A percentile compares a stretch with the other conserved stretches of the same genome.
phyloP scores from a whole-genome alignment of 2,113 vertebrate genomes.

The Scomber colias region DNA sequence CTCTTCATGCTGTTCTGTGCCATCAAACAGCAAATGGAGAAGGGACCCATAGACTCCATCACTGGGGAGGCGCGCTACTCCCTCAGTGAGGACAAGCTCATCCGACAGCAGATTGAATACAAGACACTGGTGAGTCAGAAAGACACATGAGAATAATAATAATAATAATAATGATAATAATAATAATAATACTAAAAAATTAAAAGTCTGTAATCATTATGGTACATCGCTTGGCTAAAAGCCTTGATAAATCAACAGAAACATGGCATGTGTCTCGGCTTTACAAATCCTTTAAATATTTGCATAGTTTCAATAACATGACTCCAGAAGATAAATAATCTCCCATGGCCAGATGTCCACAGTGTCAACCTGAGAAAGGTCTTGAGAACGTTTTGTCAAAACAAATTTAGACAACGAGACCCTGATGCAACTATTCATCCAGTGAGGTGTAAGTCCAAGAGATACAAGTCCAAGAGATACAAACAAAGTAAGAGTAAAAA shows the following conservation, averaged over 20 bases:
- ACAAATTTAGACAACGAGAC: background rate
- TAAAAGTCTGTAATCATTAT: constrained; percentile 23
- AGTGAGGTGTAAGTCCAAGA: too few species aligned
- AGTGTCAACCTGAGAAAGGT: background rate
- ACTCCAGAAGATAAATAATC: background rate
- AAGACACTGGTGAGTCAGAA: constrained; percentile 91
- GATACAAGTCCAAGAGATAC: too few species aligned
- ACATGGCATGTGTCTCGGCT: constrained; percentile 9
- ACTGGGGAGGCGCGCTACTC: constrained; percentile 95
- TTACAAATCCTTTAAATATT: constrained; percentile 17
- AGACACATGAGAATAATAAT: constrained; percentile 2
- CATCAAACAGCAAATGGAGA: constrained; percentile 99
- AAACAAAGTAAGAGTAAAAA: too few species aligned
- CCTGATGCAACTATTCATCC: too few species aligned
- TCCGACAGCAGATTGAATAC: constrained; percentile 97
- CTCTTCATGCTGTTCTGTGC: constrained; percentile 98
- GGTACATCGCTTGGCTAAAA: constrained; percentile 15
- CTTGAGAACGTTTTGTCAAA: background rate
- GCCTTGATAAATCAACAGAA: constrained; percentile 14
- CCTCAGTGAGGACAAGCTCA: constrained; percentile 96
- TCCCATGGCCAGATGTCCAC: constrained; percentile 4
- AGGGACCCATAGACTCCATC: constrained; percentile 95
- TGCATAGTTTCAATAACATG: constrained; percentile 15
- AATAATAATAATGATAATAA: background rate
- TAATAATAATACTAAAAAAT: background rate